Conservation (phyloP, 2,888 invertebrate genomes). For the Trypoxylon attenuatum region DNA sequence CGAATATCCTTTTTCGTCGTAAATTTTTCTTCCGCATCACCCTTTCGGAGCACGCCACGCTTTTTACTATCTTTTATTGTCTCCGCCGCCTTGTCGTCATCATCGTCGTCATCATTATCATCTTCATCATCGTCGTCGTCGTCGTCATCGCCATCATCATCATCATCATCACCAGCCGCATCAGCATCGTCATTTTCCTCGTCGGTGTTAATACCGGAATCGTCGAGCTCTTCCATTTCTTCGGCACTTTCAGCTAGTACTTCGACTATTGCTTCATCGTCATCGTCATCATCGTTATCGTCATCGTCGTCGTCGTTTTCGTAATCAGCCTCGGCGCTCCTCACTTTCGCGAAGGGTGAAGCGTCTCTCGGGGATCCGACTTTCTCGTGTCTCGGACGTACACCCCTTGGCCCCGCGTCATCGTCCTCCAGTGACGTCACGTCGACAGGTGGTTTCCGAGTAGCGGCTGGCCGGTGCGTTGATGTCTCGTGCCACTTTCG, state of each 20-base stretch:
- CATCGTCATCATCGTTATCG: slow-evolving; percentile 28
- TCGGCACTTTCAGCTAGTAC: slow-evolving; percentile 24
- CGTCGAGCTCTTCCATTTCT: slow-evolving; percentile 4
- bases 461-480: slow-evolving; percentile 46
- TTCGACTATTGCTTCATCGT: slow-evolving; percentile 25
- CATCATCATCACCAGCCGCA: slow-evolving; percentile 56
- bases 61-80: not conserved
- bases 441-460: slow-evolving; percentile 61
- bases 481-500: slow-evolving; percentile 54
- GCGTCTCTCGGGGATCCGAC: slow-evolving; percentile 12
- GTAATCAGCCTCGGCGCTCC: not conserved
- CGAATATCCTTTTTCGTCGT: not conserved
- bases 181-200: slow-evolving; percentile 3
- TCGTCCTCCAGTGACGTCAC: slow-evolving; percentile 24
- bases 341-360: not conserved
- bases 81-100: slow-evolving; percentile 35
- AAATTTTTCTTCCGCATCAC: not conserved
- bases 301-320: slow-evolving; percentile 10
- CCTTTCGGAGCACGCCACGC: not conserved
- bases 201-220: not conserved
- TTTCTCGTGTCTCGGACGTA: not conserved
- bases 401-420: slow-evolving; percentile 17
- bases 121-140: slow-evolving; percentile 56
- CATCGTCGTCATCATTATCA: slow-evolving; percentile 40
- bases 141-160: slow-evolving; percentile 20